Percentiles rank a stretch among this genome's conserved stretches.
phyloP scores from a whole-genome alignment of 2,113 vertebrate species.

The Pygathrix nemaeus region DNA sequence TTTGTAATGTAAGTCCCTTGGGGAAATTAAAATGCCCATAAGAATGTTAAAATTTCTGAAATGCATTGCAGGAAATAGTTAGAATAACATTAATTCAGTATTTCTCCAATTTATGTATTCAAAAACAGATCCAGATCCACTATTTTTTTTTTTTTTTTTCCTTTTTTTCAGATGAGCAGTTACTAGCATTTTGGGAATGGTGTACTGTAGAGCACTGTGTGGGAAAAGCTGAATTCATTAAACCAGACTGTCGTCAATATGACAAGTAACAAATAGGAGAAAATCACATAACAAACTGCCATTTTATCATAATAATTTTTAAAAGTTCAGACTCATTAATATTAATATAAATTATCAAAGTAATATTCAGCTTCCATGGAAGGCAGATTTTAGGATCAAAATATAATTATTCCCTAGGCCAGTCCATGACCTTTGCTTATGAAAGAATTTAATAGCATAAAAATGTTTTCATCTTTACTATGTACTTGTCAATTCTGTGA shows the following conservation, averaged over 20 bases:
- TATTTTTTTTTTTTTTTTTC: background rate
- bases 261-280: background rate
- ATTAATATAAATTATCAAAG: background rate
- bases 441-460: background rate
- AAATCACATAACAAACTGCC: background rate
- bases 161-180: background rate
- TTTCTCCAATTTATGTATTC: background rate
- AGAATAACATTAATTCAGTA: background rate
- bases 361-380: background rate
- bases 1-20: background rate
- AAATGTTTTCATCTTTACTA: background rate
- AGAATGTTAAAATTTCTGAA: background rate
- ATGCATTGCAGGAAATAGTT: background rate
- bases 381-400: background rate
- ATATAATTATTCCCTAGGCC: background rate
- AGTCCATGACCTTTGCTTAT: background rate
- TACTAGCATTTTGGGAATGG: background rate
- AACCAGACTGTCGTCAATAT: background rate
- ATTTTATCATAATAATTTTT: background rate
- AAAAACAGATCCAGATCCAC: background rate
- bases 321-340: background rate
- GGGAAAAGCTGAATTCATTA: background rate
- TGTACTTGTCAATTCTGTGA: background rate
- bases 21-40: background rate
- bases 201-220: background rate